Percentiles rank a stretch among this genome's conserved stretches.
These are phyloP conservation scores for Tylochromis polylepis DNA, from an alignment of 2,113 vertebrate species.

Conservation along the genomic window DNA sequence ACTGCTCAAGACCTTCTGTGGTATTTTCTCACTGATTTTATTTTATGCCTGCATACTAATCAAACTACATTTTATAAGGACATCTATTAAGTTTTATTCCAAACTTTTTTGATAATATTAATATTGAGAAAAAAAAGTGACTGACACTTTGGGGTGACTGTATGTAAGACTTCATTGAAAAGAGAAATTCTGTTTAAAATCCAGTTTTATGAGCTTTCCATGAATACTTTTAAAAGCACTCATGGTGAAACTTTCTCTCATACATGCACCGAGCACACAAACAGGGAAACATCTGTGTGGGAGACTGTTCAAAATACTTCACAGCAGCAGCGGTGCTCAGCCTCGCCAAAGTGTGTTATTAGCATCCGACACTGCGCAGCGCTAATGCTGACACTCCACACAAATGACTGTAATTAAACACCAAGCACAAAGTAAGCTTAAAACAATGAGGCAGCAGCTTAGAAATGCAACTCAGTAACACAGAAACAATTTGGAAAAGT, in stretches of 20 bases:
- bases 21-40: background rate
- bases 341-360: slow-evolving; percentile 71
- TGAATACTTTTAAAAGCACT: background rate
- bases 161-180: background rate
- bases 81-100: background rate
- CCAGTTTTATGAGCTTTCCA: background rate
- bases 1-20: background rate
- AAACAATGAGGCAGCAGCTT: slow-evolving; percentile 49
- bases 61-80: background rate
- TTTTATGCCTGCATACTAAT: background rate
- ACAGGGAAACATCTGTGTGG: slow-evolving; percentile 54
- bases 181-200: background rate
- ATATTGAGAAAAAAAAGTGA: accelerated
- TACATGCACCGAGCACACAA: background rate
- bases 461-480: slow-evolving; percentile 44
- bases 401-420: slow-evolving; percentile 76
- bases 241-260: background rate
- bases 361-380: slow-evolving; percentile 53
- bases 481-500: slow-evolving; percentile 43
- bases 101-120: background rate
- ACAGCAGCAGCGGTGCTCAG: slow-evolving; percentile 31
- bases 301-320: slow-evolving; percentile 49
- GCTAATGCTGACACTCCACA: slow-evolving; percentile 53
- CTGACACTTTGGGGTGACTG: background rate
- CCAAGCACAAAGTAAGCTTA: slow-evolving; percentile 55